These are phyloP conservation scores for Drosophila ambigua DNA, from an alignment of 1,140 invertebrate genomes.

Conservation along the genomic window DNA sequence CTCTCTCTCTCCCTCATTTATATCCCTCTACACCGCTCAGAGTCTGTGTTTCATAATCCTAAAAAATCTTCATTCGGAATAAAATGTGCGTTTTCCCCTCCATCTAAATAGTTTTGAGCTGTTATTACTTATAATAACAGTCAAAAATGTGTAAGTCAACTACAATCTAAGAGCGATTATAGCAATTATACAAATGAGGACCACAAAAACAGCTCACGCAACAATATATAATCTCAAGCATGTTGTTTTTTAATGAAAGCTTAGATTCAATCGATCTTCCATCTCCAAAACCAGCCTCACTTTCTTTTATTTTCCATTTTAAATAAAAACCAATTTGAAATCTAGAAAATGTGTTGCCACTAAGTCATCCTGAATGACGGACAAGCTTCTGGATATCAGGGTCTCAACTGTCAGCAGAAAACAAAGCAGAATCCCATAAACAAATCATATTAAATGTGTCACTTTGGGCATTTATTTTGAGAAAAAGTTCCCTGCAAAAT, in stretches of 20 bases:
- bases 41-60: constrained; percentile 23
- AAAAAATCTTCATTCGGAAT: constrained; percentile 6
- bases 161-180: no score
- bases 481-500: constrained; percentile 23
- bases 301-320: neutral
- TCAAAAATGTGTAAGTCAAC: no score
- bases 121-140: no score
- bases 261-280: no score
- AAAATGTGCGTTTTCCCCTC: no score
- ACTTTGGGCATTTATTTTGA: constrained; percentile 34
- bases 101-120: no score
- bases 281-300: no score
- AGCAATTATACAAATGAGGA: no score
- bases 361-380: constrained; percentile 9
- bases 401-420: constrained; percentile 17
- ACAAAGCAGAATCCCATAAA: constrained; percentile 50
- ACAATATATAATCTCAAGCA: no score
- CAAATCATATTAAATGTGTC: constrained; percentile 55
- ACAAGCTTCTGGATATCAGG: neutral
- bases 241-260: no score
- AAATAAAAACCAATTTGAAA: constrained; percentile 45
- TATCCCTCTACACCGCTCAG: neutral
- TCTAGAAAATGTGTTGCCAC: constrained; percentile 42
- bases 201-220: no score
- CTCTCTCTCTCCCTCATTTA: neutral